phyloP scores from a whole-genome alignment of 2,888 invertebrate species.

The Epinotia nisella region DNA sequence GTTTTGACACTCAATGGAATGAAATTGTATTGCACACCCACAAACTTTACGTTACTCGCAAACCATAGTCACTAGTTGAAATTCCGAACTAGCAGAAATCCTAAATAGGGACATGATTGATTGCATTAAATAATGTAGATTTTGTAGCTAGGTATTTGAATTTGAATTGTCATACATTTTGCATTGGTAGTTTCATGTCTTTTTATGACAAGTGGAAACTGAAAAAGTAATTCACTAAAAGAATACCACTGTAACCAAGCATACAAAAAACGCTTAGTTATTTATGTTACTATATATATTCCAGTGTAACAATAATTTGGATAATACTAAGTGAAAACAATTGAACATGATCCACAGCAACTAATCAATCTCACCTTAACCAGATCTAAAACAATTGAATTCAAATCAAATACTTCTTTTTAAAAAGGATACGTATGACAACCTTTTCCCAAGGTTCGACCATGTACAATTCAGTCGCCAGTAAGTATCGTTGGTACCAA shows the following conservation, averaged over 20 bases:
- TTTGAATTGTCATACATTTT: background rate
- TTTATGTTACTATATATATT: too few relatives aligned
- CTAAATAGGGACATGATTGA: background rate
- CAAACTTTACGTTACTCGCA: too few relatives aligned
- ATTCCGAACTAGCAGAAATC: too few relatives aligned
- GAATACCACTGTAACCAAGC: too few relatives aligned
- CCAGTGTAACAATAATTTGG: too few relatives aligned
- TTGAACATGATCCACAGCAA: background rate
- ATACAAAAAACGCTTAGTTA: too few relatives aligned
- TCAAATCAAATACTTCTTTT: slow-evolving; percentile 22
- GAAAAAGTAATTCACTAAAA: background rate
- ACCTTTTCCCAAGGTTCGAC: slow-evolving; percentile 87
- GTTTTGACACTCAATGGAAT: too few relatives aligned
- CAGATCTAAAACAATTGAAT: background rate
- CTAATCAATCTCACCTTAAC: background rate
- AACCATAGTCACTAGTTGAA: too few relatives aligned
- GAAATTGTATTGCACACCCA: too few relatives aligned
- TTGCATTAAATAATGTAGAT: slow-evolving; percentile 14
- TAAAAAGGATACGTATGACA: slow-evolving; percentile 87
- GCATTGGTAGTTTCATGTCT: background rate
- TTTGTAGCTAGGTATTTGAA: background rate
- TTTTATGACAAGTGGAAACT: background rate
- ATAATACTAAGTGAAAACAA: background rate
- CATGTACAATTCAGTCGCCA: slow-evolving; percentile 87
- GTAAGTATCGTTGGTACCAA: slow-evolving; percentile 86